These are phyloP conservation scores for Zaprionus gabonicus DNA, from an alignment of 1,140 invertebrate species.

Conservation along the genomic window DNA sequence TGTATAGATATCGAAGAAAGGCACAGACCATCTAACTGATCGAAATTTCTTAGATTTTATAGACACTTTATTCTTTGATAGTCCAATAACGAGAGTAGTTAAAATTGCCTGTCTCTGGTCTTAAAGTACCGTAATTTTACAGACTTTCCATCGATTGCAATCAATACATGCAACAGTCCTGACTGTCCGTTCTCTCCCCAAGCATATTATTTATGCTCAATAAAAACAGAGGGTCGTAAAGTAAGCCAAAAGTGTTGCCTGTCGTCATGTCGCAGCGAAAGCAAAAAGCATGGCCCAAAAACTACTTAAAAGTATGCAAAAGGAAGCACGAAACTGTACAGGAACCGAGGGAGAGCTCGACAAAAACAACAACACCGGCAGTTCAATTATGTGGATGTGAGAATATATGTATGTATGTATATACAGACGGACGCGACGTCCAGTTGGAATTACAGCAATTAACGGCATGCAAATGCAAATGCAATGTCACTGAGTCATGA, in stretches of 20 bases:
- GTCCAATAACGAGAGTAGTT: background rate
- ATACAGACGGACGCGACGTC: conserved; percentile 36
- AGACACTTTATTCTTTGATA: background rate
- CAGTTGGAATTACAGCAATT: conserved; percentile 77
- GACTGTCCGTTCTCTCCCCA: background rate
- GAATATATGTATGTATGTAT: background rate
- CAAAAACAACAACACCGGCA: conserved; percentile 28
- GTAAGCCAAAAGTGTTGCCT: conserved; percentile 67
- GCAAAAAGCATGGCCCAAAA: conserved; percentile 76
- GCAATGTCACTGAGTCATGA: conserved; percentile 79
- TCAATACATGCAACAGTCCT: background rate
- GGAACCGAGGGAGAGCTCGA: conserved; percentile 29
- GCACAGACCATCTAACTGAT: background rate
- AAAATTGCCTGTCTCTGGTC: background rate
- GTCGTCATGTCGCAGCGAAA: conserved; percentile 56
- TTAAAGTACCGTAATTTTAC: background rate
- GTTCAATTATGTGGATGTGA: conserved; percentile 42
- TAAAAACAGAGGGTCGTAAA: conserved; percentile 61
- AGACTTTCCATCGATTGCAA: conserved; percentile 1
- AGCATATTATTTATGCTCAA: conserved; percentile 41
- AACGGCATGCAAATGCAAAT: conserved; percentile 74
- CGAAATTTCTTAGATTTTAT: background rate
- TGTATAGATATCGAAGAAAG: background rate
- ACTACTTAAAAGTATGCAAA: conserved; percentile 51
- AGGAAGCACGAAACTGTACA: conserved; percentile 67